Percentiles rank a stretch among this genome's conserved stretches.
Conservation (phyloP, 2,888 invertebrate genomes). For the Andrena bucephala region DNA sequence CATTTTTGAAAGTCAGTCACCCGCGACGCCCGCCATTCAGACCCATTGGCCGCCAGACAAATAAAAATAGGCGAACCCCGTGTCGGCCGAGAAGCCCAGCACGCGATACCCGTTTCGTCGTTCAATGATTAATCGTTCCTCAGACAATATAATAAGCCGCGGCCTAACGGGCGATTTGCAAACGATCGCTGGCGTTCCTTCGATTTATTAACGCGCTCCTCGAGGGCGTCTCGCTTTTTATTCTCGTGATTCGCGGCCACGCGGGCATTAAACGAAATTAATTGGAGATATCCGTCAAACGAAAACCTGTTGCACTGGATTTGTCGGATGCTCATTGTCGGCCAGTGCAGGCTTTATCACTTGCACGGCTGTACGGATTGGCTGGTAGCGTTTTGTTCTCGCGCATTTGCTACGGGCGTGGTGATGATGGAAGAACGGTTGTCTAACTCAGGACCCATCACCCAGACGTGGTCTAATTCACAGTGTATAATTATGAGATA, state of each 20-base stretch:
- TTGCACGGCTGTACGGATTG: constrained; percentile 7
- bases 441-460: not conserved
- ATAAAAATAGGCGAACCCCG: constrained; percentile 52
- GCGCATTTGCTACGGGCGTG: not conserved
- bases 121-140: constrained; percentile 51
- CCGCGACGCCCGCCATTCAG: constrained; percentile 58
- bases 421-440: no score
- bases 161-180: constrained; percentile 28
- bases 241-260: constrained; percentile 11
- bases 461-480: no score
- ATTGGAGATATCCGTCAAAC: constrained; percentile 51
- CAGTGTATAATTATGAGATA: no score
- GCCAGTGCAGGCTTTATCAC: constrained; percentile 10
- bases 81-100: constrained; percentile 12
- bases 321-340: constrained; percentile 5
- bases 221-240: not conserved
- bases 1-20: constrained; percentile 65
- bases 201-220: constrained; percentile 5
- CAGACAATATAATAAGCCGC: constrained; percentile 44
- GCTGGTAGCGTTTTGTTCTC: not conserved
- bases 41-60: constrained; percentile 44
- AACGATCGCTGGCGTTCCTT: constrained; percentile 17
- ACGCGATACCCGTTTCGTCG: constrained; percentile 42
- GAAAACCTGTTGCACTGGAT: constrained; percentile 49
- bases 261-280: constrained; percentile 42